Base-by-base conservation (phyloP, 2,113 vertebrate genomes). In the Myrmophylax atrothorax region DNA sequence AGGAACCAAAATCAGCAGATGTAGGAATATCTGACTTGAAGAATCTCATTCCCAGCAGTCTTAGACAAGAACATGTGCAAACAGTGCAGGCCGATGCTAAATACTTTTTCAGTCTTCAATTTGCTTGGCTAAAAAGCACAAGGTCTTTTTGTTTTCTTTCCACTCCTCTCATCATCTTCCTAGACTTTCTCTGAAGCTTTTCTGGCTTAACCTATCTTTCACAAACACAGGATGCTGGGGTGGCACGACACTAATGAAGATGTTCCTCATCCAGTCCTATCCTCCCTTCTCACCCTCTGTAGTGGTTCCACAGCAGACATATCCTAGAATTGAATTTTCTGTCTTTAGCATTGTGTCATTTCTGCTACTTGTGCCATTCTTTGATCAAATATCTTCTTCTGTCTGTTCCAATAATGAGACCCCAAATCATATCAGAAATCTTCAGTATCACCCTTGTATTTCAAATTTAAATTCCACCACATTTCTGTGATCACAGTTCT, bases 1-100 rank as follows among this genome's bases (percentile, higher is more conserved):
- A 96, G 52, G 75, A 94, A 89, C 17, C 62, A 56, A 83, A 95
- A 75, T 84, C 88, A 92, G 85, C 35, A 80, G 79, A 93, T 90
- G 76, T 42, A 87, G 64, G 52, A 93, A 52, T 89, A 89, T 64
- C 73, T 89, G 68, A 47, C 89, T 89, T 56, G 76, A 92, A 94
- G 60, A 78, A 7, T 52, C 49, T 84, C 17, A 59, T 81, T 95
- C 73, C 69, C 62, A 87, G 52, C 14, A 56, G 79, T 56, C n/a
- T 87, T 68, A 87, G 64, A 68, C 60, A 92, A 52, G 68, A 50
- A 74, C 33, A 60, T 9, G 15, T 60, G 87, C 38, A 56, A 92
- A 52, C 0, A 0, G 75, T 81, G 50, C 18, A 68, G 56, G 11
- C 5, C 17, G 70, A 20, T 15, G 14, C 12, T 75, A 92, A 95